A percentile compares a stretch with the other conserved stretches of the same genome.
These are phyloP conservation scores for Myiopsitta monachus DNA, from an alignment of 2,113 vertebrate genomes.

Conservation along the genomic window DNA sequence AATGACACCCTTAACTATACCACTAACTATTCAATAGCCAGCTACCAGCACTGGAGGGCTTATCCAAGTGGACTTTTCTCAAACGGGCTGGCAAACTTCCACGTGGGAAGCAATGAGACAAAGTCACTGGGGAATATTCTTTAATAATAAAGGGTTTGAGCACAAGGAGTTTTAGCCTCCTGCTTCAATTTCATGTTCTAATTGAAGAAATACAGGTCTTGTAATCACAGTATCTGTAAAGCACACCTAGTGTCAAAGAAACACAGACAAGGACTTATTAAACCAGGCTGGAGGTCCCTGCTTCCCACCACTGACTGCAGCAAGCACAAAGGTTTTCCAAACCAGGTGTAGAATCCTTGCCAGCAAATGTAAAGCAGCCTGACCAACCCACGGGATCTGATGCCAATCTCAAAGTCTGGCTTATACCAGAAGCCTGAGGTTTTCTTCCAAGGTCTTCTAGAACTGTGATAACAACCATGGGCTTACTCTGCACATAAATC, in stretches of 20 bases:
- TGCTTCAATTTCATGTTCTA: neutral
- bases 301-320: neutral
- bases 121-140: neutral
- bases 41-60: neutral
- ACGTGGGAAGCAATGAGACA: neutral
- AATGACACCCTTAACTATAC: neutral
- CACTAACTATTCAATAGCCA: neutral
- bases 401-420: neutral
- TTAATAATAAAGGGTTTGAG: neutral
- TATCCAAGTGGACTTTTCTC: neutral
- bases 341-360: neutral
- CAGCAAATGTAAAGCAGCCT: neutral
- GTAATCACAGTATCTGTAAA: neutral
- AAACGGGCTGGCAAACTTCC: neutral
- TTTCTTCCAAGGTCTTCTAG: neutral
- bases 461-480: neutral
- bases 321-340: neutral
- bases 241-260: neutral
- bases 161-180: neutral
- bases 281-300: neutral
- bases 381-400: neutral
- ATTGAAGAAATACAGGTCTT: neutral
- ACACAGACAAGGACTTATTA: accelerated
- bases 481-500: neutral
- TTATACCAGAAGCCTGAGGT: neutral